Evolutionary conservation across 2,888 invertebrate genomes (phyloP).

Genomic region (Merodon equestris): DNA sequence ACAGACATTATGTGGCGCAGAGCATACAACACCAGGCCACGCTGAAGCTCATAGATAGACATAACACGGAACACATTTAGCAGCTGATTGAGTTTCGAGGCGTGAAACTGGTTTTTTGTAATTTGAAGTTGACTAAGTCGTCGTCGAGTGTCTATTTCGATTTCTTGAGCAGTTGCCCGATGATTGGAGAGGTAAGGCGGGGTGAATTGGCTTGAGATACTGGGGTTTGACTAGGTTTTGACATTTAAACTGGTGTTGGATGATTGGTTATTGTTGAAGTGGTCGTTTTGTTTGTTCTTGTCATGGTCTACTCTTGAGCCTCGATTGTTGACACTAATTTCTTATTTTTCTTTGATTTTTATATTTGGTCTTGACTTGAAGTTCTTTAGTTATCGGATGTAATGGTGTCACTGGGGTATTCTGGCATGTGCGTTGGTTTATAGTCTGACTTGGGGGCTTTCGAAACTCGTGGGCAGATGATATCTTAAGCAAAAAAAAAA

Average conservation of each 20-base stretch:
- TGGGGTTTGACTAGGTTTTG: slow-evolving; percentile 30
- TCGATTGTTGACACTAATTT: background rate
- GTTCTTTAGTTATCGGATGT: no score
- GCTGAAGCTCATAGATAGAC: slow-evolving; percentile 12
- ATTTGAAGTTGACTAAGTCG: slow-evolving; percentile 1
- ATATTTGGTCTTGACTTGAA: background rate
- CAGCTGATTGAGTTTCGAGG: slow-evolving; percentile 61
- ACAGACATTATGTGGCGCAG: slow-evolving; percentile 49
- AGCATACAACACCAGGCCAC: slow-evolving; percentile 44
- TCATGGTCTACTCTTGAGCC: background rate
- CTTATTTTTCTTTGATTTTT: background rate
- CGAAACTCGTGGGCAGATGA: no score
- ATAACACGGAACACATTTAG: slow-evolving; percentile 56
- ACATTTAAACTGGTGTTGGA: slow-evolving; percentile 41
- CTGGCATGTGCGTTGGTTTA: no score
- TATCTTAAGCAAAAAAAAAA: no score
- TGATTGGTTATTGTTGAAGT: slow-evolving; percentile 27
- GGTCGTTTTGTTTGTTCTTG: background rate
- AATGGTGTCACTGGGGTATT: no score
- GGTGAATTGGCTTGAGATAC: slow-evolving; percentile 21
- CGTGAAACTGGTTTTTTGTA: slow-evolving; percentile 37
- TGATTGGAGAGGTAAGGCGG: no score
- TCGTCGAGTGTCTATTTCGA: no score
- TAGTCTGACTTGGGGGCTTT: no score
- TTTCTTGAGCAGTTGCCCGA: no score